Conservation (phyloP, 2,113 vertebrate species). For the Eulacestoma nigropectus region DNA sequence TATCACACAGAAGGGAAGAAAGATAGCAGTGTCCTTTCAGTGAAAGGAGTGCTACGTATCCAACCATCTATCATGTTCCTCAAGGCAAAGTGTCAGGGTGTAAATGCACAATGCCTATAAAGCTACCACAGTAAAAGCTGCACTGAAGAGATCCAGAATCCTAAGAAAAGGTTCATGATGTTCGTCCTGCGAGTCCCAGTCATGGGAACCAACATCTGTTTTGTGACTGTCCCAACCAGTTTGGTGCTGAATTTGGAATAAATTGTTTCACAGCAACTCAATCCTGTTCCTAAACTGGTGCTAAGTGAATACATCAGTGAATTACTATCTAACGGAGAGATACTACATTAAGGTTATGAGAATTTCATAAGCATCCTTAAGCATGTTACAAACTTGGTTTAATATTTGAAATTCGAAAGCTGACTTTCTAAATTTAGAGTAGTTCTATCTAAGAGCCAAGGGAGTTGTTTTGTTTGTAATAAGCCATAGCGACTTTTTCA, state of each 20-base stretch:
- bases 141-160: not conserved
- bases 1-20: not conserved
- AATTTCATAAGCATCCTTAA: not conserved
- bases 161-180: not conserved
- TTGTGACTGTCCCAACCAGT: not conserved
- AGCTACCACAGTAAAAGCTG: not conserved
- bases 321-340: not conserved
- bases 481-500: not conserved
- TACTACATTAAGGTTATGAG: not conserved
- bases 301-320: not conserved
- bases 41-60: fast-evolving
- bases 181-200: not conserved
- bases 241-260: not conserved
- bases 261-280: not conserved
- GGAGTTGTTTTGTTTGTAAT: not conserved
- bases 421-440: not conserved
- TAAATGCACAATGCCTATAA: not conserved
- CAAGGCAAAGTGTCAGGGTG: not conserved
- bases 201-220: not conserved
- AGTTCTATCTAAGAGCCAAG: not conserved
- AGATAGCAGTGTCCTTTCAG: not conserved
- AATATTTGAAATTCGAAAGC: not conserved
- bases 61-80: not conserved
- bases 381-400: not conserved
- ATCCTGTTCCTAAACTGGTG: not conserved